Percentiles rank a stretch among this genome's conserved stretches.
phyloP scores from a whole-genome alignment of 1,140 invertebrate genomes.

The Zaprionus capensis region DNA sequence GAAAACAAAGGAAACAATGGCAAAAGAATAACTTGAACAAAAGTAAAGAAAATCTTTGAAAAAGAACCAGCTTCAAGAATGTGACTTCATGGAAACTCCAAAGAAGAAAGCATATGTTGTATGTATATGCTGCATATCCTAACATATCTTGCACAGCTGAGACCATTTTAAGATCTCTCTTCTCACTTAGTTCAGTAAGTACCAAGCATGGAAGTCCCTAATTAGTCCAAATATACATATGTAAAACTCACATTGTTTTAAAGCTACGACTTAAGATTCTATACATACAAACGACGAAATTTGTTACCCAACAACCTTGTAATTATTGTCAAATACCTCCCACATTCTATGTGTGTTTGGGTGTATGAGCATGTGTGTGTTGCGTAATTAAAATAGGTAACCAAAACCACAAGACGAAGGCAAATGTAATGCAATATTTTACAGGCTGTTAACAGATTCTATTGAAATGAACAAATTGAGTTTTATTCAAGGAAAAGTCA shows the following conservation, averaged over 20 bases:
- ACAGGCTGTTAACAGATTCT: slow-evolving; percentile 1
- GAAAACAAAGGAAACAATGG: slow-evolving; percentile 37
- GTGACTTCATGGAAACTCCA: slow-evolving; percentile 26
- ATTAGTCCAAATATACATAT: not conserved
- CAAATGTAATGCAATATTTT: not conserved
- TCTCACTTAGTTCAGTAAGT: not conserved
- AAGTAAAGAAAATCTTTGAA: slow-evolving; percentile 6
- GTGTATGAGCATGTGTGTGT: not conserved
- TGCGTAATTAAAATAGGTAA: slow-evolving; percentile 14
- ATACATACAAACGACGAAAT: not conserved
- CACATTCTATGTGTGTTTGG: slow-evolving; percentile 9
- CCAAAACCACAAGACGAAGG: not conserved
- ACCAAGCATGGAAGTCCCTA: not conserved
- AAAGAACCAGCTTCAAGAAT: slow-evolving; percentile 10
- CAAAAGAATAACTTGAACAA: slow-evolving; percentile 41
- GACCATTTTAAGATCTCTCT: not conserved
- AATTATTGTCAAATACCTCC: slow-evolving; percentile 13
- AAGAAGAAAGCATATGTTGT: slow-evolving; percentile 45
- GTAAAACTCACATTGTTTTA: not conserved
- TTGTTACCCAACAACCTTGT: not conserved
- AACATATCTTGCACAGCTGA: not conserved
- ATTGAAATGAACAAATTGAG: slow-evolving; percentile 1
- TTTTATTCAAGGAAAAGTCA: slow-evolving; percentile 8
- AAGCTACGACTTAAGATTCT: not conserved
- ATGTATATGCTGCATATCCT: not conserved